Evolutionary conservation across 1,140 invertebrate genomes (phyloP), one percentile per base, ranked within the genome.

Genomic region (Drosophila azteca): DNA sequence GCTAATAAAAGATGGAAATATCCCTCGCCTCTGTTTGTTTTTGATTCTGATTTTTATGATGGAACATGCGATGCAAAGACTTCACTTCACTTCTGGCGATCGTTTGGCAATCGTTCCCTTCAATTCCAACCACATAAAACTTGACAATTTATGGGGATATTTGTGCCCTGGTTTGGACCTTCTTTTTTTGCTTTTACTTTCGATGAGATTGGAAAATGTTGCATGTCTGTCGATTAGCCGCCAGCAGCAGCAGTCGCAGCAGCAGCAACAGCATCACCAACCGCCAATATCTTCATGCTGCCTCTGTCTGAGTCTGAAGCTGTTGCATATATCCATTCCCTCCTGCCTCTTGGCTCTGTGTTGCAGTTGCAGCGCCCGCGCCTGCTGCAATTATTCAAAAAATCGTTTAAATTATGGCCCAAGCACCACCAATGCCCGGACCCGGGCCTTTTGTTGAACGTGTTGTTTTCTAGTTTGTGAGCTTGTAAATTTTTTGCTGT

Each of bases 391-490:
- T 72, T 72, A 72, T 72, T 72, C 68, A 72, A 49, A 72, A 63
- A 73, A 72, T 71, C 70, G 68, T 41, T 63, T 62, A 72, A 72
- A 63, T 62, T 62, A 72, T 72, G 17, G 39, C 50, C 67, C 35
- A 11, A 11, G 35, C 35, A 39, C 3, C 35, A 35, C 9, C 48
- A 71, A 43, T 43, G 63, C 4, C 17, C 17, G 17, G 17, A 20
- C 17, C 50, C 20, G 35, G 26, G 26, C 49, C 57, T 48, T 29
- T 48, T 29, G 58, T 31, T 43, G 59, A 35, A 57, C 68, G 70
- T 72, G 70, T 55, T 72, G 70, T 57, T 64, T 73, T 57, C 68
- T 73, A 73, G 68, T 48, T 73, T 73, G 70, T 73, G 59, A 50
- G 61, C 70, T 73, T 73, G 70, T 72, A 73, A 63, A 63, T 62